These are phyloP conservation scores for Pachypeltis micranthus DNA, from an alignment of 1,140 invertebrate species.

Conservation along the genomic window DNA sequence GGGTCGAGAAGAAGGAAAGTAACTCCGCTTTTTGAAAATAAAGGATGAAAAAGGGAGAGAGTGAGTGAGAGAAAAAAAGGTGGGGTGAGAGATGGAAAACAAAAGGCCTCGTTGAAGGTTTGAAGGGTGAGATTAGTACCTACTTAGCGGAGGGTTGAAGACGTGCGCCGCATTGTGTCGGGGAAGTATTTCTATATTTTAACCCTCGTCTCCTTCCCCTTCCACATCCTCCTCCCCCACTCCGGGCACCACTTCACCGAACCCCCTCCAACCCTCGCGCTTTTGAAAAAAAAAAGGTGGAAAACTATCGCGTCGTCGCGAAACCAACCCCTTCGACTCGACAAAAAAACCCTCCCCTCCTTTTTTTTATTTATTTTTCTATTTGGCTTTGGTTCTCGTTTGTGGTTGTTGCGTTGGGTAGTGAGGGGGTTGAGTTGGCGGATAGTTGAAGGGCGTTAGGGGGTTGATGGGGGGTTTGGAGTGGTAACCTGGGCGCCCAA, in stretches of 20 bases:
- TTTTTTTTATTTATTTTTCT: too few relatives aligned
- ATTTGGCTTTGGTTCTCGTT: too few relatives aligned
- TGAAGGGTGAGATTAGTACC: not conserved
- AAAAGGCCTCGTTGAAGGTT: not conserved
- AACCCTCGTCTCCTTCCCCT: not conserved
- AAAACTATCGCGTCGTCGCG: slow-evolving; percentile 12
- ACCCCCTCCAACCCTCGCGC: too few relatives aligned
- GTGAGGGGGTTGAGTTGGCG: not conserved
- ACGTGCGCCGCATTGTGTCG: too few relatives aligned
- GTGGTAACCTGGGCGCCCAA: too few relatives aligned
- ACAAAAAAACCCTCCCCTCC: too few relatives aligned
- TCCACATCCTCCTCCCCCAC: not conserved
- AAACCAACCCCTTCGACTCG: too few relatives aligned
- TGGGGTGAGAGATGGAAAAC: not conserved
- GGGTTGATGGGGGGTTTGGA: not conserved
- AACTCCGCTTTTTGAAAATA: too few relatives aligned
- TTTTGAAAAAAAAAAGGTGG: not conserved
- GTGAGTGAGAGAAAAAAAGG: not conserved
- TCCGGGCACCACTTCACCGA: too few relatives aligned
- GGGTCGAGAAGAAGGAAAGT: too few relatives aligned
- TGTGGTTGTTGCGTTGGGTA: too few relatives aligned
- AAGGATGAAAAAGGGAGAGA: not conserved
- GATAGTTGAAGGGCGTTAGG: not conserved
- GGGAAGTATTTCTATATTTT: slow-evolving; percentile 2
- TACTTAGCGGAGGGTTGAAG: not conserved